Percentiles rank a stretch among this genome's conserved stretches.
phyloP scores from a whole-genome alignment of 2,797 vertebrate species.

The Trachops cirrhosus region DNA sequence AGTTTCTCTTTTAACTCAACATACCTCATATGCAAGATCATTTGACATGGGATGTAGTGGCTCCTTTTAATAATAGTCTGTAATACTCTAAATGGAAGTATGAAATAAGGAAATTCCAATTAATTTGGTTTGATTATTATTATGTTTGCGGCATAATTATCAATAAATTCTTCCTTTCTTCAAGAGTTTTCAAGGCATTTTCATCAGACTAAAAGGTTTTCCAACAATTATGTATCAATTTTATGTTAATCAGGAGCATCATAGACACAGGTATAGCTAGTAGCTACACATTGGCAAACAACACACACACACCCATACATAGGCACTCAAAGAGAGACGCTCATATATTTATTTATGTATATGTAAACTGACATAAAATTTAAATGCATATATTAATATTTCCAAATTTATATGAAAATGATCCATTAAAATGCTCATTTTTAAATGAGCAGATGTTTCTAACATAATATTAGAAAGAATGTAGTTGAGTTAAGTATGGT shows the following conservation, averaged over 20 bases:
- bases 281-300: background rate
- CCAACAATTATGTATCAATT: background rate
- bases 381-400: background rate
- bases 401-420: background rate
- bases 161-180: background rate
- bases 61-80: background rate
- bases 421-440: too few relatives aligned
- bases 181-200: background rate
- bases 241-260: background rate
- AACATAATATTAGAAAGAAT: background rate
- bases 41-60: background rate
- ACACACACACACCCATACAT: background rate
- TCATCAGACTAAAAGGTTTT: accelerated
- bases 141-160: background rate
- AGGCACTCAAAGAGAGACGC: background rate
- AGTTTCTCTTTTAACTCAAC: background rate
- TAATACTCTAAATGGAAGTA: background rate
- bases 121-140: background rate
- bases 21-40: background rate
- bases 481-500: background rate
- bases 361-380: background rate
- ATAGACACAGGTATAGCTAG: background rate
- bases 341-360: background rate
- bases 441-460: background rate
- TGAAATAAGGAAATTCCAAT: background rate